Evolutionary conservation across 1,140 invertebrate species (phyloP).

Genomic region (Ooceraea biroi): DNA sequence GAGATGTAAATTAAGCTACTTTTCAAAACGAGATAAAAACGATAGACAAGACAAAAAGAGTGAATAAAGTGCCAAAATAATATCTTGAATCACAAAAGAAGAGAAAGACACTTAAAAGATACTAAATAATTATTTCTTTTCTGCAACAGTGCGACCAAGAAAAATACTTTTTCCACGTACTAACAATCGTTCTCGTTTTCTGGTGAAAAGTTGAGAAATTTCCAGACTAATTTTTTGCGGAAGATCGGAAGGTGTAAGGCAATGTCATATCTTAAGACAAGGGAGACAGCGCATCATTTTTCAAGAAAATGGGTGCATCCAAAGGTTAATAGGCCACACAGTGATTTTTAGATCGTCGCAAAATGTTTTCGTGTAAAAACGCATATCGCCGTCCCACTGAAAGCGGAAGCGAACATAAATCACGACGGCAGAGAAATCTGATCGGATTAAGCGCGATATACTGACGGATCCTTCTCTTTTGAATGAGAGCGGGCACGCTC

Average conservation of each 20-base stretch:
- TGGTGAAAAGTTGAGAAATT: neutral
- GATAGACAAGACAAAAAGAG: neutral
- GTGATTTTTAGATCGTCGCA: slow-evolving; percentile 46
- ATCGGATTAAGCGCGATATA: slow-evolving; percentile 47
- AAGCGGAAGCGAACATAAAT: slow-evolving; percentile 50
- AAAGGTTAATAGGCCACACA: slow-evolving; percentile 53
- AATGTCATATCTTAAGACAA: slow-evolving; percentile 5
- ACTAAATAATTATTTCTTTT: neutral
- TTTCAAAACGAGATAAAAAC: neutral
- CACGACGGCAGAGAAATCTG: slow-evolving; percentile 31
- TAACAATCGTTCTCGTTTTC: neutral
- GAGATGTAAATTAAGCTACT: neutral
- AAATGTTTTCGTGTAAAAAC: slow-evolving; percentile 45
- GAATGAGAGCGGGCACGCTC: slow-evolving; percentile 9
- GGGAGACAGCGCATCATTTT: slow-evolving; percentile 33
- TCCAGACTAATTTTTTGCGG: slow-evolving; percentile 12
- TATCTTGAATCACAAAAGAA: neutral
- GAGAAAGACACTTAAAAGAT: neutral
- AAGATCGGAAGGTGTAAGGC: slow-evolving; percentile 5
- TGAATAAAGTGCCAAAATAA: neutral
- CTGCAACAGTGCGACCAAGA: neutral
- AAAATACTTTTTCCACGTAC: neutral
- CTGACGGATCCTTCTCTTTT: slow-evolving; percentile 36
- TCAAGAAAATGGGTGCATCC: slow-evolving; percentile 32
- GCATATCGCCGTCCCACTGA: slow-evolving; percentile 1